Conservation (phyloP, 2,113 vertebrate genomes). For the Brevimyrus niger region DNA sequence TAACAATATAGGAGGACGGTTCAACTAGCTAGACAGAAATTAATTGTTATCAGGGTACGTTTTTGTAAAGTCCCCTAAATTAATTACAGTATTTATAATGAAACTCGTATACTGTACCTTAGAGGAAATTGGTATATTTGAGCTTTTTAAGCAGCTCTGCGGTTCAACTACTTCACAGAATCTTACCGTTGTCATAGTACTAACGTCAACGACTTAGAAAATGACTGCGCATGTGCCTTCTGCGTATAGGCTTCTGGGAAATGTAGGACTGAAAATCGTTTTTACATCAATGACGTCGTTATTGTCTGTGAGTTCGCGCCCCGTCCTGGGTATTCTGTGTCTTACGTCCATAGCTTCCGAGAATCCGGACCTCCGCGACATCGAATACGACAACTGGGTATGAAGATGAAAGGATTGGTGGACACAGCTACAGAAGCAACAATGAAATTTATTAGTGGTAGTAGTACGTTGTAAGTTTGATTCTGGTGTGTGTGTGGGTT, state of each 20-base stretch:
- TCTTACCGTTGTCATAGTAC: constrained; percentile 67
- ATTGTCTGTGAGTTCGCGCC: not conserved
- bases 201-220: constrained; percentile 40
- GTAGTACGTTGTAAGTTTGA: no score
- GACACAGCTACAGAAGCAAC: no score
- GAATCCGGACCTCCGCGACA: not conserved
- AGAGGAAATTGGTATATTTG: not conserved
- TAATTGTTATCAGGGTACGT: not conserved
- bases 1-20: not conserved
- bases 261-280: not conserved
- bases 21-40: not conserved
- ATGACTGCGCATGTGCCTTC: constrained; percentile 6
- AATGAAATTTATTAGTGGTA: no score
- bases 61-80: not conserved
- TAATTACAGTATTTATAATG: not conserved
- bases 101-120: constrained; percentile 26
- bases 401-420: no score
- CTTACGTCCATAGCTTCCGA: not conserved
- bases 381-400: no score
- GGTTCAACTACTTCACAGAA: constrained; percentile 41
- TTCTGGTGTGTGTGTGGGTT: no score
- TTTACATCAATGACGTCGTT: not conserved
- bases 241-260: constrained; percentile 1
- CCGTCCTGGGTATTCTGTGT: not conserved
- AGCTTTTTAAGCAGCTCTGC: constrained; percentile 27